Base-by-base conservation (phyloP, 1,140 invertebrate genomes). In the Trinorchestia longiramus region DNA sequence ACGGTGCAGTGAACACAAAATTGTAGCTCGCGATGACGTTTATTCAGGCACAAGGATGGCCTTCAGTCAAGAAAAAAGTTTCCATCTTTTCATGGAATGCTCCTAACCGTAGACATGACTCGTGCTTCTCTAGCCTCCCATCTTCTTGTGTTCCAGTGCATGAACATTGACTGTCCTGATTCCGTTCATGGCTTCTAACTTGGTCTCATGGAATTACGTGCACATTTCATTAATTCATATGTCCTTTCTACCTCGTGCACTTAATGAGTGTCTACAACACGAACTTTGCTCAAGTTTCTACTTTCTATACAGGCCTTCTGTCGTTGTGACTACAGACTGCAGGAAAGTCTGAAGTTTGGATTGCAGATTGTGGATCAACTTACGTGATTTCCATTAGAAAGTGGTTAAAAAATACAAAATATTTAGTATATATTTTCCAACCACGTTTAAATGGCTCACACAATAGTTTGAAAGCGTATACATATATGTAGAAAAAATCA, bases 241-340 rank as follows among this genome's bases (percentile, higher is more conserved):
- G 62, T 77, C 62, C 1, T 36, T 28, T 28, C 8, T 23, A 36
- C 62, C 28, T 11, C 62, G 62, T 77, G 62, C 62, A 77, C 28
- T 23, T 77, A 77, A 77, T 77, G 62, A 77, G 28, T 77, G 28
- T 36, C 62, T 77, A 77, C 15, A 77, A 77, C 62, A 77, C 28
- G 62, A 77, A 77, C 62, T 77, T 77, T 77, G 62, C 62, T 77
- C 62, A 77, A 77, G 62, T 77, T 77, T 77, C 62, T 77, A 77
- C 62, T 77, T 77, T 77, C 62, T 77, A 77, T 3, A 28, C 62
- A 77, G 62, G 15, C 62, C 62, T 77, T 36, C 47, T 53, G 47
- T 53, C 28, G 62, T 3, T 36, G 62, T 3, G 62, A 77, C 36
- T 77, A 36, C 11, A 11, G 62, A 28, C 28, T 77, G 1, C 62